Percentiles rank a stretch among this genome's conserved stretches.
phyloP scores from a whole-genome alignment of 2,888 invertebrate species.

The Furcula furcula region DNA sequence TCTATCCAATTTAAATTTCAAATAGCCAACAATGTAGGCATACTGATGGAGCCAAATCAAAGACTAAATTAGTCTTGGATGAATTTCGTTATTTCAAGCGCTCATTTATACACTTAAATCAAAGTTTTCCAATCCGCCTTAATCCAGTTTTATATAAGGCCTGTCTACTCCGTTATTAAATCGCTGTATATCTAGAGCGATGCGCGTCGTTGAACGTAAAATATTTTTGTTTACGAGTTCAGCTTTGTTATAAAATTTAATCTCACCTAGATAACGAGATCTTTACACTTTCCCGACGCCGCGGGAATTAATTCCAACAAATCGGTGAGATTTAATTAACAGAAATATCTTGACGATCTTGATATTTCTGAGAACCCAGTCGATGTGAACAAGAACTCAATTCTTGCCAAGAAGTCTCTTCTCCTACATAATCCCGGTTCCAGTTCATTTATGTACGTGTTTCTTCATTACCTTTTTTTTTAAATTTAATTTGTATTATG shows the following conservation, averaged over 20 bases:
- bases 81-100: neutral
- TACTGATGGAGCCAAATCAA: too few relatives aligned
- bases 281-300: neutral
- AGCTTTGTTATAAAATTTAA: slow-evolving; percentile 18
- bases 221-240: slow-evolving; percentile 18
- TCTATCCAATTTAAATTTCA: too few relatives aligned
- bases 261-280: slow-evolving; percentile 10
- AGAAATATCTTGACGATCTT: too few relatives aligned
- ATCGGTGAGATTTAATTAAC: neutral
- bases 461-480: too few relatives aligned
- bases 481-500: too few relatives aligned
- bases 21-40: too few relatives aligned
- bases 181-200: slow-evolving; percentile 10
- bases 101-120: neutral
- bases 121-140: slow-evolving; percentile 2
- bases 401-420: too few relatives aligned
- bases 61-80: too few relatives aligned
- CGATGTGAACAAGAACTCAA: too few relatives aligned
- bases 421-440: too few relatives aligned
- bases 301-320: neutral
- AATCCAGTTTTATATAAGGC: slow-evolving; percentile 7
- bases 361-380: too few relatives aligned
- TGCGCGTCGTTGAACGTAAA: slow-evolving; percentile 17
- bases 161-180: slow-evolving; percentile 20
- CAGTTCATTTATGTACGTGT: too few relatives aligned